phyloP scores from a whole-genome alignment of 2,113 vertebrate genomes.

The Thamnaconus septentrionalis region DNA sequence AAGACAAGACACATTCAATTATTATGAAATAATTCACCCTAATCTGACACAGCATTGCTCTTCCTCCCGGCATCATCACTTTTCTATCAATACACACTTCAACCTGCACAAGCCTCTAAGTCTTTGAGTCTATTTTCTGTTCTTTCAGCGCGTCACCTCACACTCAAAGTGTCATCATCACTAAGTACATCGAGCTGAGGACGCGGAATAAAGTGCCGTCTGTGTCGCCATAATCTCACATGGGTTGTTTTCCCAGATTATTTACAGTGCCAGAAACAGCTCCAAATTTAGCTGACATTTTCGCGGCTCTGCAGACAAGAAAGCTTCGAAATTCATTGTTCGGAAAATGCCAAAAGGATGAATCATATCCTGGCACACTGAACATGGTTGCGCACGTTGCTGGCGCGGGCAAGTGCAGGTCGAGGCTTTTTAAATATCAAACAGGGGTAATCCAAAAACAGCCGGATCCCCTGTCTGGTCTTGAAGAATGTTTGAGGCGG shows the following conservation, averaged over 20 bases:
- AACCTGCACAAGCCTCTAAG: too few relatives aligned
- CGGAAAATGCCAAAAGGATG: slow-evolving; percentile 51
- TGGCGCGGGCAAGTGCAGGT: neutral
- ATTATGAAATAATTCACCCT: too few relatives aligned
- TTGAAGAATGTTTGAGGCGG: too few relatives aligned
- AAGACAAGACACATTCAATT: too few relatives aligned
- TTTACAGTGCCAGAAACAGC: slow-evolving; percentile 39
- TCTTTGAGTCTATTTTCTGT: too few relatives aligned
- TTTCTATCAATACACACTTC: too few relatives aligned
- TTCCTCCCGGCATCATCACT: too few relatives aligned
- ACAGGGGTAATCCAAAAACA: slow-evolving; percentile 9
- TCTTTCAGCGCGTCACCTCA: too few relatives aligned
- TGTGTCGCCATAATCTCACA: neutral
- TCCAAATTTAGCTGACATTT: slow-evolving; percentile 59
- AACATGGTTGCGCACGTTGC: slow-evolving; percentile 33
- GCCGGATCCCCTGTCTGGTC: neutral
- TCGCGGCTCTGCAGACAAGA: slow-evolving; percentile 31
- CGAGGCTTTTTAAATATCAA: neutral
- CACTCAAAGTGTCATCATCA: too few relatives aligned
- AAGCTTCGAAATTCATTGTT: slow-evolving; percentile 45
- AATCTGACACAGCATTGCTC: too few relatives aligned
- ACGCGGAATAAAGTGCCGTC: slow-evolving; percentile 1
- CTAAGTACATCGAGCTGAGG: slow-evolving; percentile 15
- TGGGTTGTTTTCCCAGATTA: slow-evolving; percentile 3
- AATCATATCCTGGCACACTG: slow-evolving; percentile 25